Evolutionary conservation across 2,797 vertebrate species (phyloP).

Genomic region (Bovichtus variegatus): DNA sequence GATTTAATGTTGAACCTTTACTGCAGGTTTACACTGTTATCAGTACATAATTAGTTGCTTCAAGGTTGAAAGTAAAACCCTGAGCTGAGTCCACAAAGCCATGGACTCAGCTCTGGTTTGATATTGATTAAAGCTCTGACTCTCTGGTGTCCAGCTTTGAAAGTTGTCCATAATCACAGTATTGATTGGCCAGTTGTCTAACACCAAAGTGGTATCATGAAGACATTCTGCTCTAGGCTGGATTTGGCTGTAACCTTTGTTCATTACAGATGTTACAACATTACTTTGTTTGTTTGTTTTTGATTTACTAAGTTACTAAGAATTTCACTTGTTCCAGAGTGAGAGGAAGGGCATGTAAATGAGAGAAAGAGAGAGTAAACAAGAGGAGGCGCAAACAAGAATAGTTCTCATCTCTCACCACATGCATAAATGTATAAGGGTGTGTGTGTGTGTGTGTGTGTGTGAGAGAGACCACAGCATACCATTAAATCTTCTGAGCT

Average conservation of each 20-base stretch:
- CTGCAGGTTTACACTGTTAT: neutral
- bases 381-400: neutral
- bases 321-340: neutral
- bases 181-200: conserved; percentile 35
- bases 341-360: neutral
- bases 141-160: conserved; percentile 23
- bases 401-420: conserved; percentile 26
- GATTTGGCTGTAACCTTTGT: conserved; percentile 8
- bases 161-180: conserved; percentile 41
- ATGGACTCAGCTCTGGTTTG: conserved; percentile 8
- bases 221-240: conserved; percentile 4
- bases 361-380: neutral
- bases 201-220: conserved; percentile 24
- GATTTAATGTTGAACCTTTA: neutral
- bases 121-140: conserved; percentile 30
- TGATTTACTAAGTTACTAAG: neutral
- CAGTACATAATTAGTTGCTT: conserved; percentile 1
- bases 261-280: neutral
- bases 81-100: conserved; percentile 27
- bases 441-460: conserved; percentile 19
- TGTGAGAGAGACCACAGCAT: conserved; percentile 24
- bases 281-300: neutral
- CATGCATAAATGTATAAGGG: conserved; percentile 61
- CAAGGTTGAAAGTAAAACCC: conserved; percentile 26
- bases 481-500: conserved; percentile 60